Conservation (phyloP, 1,140 invertebrate species). For the Listronotus bonariensis region DNA sequence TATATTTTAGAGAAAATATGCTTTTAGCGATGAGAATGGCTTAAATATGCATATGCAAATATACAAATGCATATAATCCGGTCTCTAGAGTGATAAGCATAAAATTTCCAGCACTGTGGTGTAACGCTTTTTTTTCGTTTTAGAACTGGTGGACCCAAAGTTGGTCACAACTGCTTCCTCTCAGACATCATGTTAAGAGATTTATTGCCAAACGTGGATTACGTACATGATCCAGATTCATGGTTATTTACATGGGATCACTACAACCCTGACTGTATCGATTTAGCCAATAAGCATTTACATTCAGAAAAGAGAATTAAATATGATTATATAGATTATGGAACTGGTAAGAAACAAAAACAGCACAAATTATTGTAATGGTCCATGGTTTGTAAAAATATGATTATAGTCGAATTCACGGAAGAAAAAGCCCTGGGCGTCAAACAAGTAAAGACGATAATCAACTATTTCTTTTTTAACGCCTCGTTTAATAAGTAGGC, state of each 20-base stretch:
- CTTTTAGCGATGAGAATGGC: too few relatives aligned
- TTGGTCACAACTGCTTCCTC: slow-evolving; percentile 65
- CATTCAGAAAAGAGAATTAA: slow-evolving; percentile 8
- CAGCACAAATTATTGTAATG: too few relatives aligned
- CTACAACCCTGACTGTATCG: slow-evolving; percentile 50
- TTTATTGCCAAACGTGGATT: slow-evolving; percentile 68
- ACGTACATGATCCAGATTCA: slow-evolving; percentile 63
- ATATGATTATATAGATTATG: slow-evolving; percentile 3
- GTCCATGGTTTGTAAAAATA: too few relatives aligned
- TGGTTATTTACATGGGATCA: slow-evolving; percentile 70
- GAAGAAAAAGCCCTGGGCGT: too few relatives aligned
- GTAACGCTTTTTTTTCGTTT: slow-evolving; percentile 2
- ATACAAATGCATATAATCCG: too few relatives aligned
- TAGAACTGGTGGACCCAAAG: slow-evolving; percentile 44
- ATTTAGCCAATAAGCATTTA: slow-evolving; percentile 33
- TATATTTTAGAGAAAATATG: slow-evolving; percentile 19
- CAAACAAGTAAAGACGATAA: too few relatives aligned
- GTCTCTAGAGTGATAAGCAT: background rate
- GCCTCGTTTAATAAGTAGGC: too few relatives aligned
- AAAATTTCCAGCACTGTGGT: too few relatives aligned
- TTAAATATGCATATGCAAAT: background rate
- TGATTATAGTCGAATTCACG: too few relatives aligned
- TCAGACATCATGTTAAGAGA: slow-evolving; percentile 73
- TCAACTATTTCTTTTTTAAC: too few relatives aligned
- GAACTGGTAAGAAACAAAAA: slow-evolving; percentile 2